Base-by-base conservation (phyloP, 2,888 invertebrate species). In the Brachypterus glaber region DNA sequence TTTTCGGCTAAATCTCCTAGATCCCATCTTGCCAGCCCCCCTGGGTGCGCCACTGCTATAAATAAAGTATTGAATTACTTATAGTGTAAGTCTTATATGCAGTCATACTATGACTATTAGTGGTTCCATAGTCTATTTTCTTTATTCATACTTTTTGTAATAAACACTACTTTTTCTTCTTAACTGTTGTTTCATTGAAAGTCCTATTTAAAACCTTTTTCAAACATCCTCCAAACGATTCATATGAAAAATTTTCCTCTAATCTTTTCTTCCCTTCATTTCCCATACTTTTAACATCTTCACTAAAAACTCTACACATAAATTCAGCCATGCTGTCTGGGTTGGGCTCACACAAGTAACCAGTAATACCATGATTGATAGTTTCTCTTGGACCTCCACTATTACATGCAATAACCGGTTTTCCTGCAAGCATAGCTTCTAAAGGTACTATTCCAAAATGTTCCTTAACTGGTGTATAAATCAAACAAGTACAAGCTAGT, bases 371-470 rank as follows among this genome's bases (percentile, higher is more conserved):
- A 67, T 89, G 72, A 0, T 79, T 69, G 32, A 98, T 72, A 0
- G 98, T 95, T 65, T 99, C 98, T 1, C 79, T 79, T 0, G 98
- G 98, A 0, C 98, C 98, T 16, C 98, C 98, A 54, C 87, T 89
- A 55, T 90, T 86, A 0, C 89, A 83, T 0, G 98, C 98, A 48
- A 99, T 80, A 0, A 99, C 95, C 3, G 97, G 95, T 56, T 89
- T 87, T 3, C 76, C 72, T 60, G 82, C 79, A 59, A 89, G 89
- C 98, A 98, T 98, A 0, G 96, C 95, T 71, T 99, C 98, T 36
- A 99, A 70, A 0, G 99, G 98, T 5, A 98, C 98, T 54, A 99
- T 99, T 3, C 98, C 98, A 70, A 98, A 98, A 68, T 99, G 98
- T 64, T 99, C 98, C 60, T 88, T 87, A 2, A 83, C 79, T 2